A percentile compares a stretch with the other conserved stretches of the same genome.
These are phyloP conservation scores for Torymus texanus DNA, from an alignment of 2,888 invertebrate genomes.

Conservation along the genomic window DNA sequence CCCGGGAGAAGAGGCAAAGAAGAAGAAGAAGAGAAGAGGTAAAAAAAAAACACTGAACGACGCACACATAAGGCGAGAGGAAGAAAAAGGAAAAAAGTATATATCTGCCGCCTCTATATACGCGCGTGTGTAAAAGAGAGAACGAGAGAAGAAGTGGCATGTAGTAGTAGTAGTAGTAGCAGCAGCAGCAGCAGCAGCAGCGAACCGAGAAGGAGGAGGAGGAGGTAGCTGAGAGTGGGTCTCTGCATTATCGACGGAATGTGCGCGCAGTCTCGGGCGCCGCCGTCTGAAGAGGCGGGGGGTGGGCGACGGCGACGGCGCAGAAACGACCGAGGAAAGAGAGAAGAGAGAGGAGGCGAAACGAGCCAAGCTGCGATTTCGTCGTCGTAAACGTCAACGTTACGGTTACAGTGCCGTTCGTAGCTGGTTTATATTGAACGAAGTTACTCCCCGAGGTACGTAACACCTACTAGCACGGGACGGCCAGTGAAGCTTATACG, in stretches of 20 bases:
- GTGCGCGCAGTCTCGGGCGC: conserved; percentile 50
- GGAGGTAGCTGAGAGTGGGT: conserved; percentile 53
- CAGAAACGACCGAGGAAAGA: background rate
- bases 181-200: conserved; percentile 9
- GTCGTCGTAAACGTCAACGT: conserved; percentile 76
- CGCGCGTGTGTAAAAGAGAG: background rate
- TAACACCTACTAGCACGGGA: conserved; percentile 69
- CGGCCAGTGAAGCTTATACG: background rate
- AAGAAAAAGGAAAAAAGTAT: conserved; percentile 7
- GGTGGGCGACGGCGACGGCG: conserved; percentile 33
- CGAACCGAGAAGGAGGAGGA: conserved; percentile 59
- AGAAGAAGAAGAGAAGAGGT: conserved; percentile 17
- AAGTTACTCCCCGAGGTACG: conserved; percentile 75
- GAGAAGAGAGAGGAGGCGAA: conserved; percentile 65
- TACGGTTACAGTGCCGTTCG: conserved; percentile 75
- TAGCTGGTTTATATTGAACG: conserved; percentile 74
- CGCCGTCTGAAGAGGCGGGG: conserved; percentile 41
- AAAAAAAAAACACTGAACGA: conserved; percentile 8
- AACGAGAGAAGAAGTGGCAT: conserved; percentile 15
- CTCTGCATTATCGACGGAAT: conserved; percentile 70
- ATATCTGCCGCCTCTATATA: no score
- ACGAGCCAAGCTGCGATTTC: conserved; percentile 75
- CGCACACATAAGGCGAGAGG: conserved; percentile 17
- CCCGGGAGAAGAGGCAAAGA: conserved; percentile 30
- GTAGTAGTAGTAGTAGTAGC: background rate